Base-by-base conservation (phyloP, 2,113 vertebrate genomes). In the Gallinago media region DNA sequence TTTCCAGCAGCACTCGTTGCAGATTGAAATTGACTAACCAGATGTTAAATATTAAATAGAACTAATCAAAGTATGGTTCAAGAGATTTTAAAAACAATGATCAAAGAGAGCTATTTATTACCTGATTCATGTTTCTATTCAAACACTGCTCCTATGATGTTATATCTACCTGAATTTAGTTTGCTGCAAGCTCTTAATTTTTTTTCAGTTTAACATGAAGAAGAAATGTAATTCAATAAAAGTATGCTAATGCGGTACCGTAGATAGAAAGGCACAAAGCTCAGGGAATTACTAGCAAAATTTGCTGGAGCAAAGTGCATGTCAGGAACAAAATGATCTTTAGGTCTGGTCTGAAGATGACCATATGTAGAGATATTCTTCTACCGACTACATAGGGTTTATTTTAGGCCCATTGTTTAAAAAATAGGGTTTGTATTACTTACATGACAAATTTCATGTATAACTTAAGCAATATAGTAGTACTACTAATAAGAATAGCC, bases 21-120 rank as follows among this genome's bases (percentile, higher is more conserved):
- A 97, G 97, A 98, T 98, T 98, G 98, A 97, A 98, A 98, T 98
- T 98, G 98, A 98, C 98, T 98, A 97, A 97, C 98, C 97, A 98
- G 98, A 98, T 98, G 98, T 98, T 98, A 98, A 98, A 98, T 98
- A 98, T 98, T 98, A 98, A 98, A 98, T 98, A 98, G 98, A 98
- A 98, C 97, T 98, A 98, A 98, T 98, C 98, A 98, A 98, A 98
- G 96, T 98, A 96, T 96, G 97, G 98, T 98, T 98, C 96, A 97
- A 96, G 98, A 98, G 97, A 96, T 97, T 98, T 98, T 97, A 98
- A 98, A 98, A 98, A 98, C 97, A 98, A 96, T 97, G 98, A 98
- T 98, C 98, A 98, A 98, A 98, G 98, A 92, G 97, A 97, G 94
- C 97, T 98, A 98, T 98, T 98, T 98, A 98, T 98, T 98, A 98